phyloP scores from a whole-genome alignment of 2,113 vertebrate species.

The Perccottus glenii region DNA sequence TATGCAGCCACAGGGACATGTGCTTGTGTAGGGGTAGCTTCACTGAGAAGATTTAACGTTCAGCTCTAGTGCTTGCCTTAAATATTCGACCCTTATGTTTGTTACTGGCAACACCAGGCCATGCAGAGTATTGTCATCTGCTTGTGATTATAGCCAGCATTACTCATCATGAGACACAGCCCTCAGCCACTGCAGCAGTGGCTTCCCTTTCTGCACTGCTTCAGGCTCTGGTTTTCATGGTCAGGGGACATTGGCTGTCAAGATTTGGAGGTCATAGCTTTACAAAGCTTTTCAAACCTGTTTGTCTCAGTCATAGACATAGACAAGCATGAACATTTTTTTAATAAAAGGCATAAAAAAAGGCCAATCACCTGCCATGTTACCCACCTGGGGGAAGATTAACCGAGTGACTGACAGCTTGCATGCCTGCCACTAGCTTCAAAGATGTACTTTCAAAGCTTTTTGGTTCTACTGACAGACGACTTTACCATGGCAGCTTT shows the following conservation, averaged over 20 bases:
- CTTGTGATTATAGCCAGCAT: not conserved
- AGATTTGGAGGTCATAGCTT: not conserved
- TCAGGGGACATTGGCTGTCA: not conserved
- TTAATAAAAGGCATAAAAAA: conserved; percentile 2
- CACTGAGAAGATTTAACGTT: not conserved
- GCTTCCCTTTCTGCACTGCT: not conserved
- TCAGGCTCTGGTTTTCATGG: not conserved
- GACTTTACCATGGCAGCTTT: not conserved
- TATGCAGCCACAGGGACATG: not conserved
- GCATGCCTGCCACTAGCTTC: conserved; percentile 1
- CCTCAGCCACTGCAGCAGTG: not conserved
- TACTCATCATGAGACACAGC: not conserved
- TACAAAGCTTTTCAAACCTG: not conserved
- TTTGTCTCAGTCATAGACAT: not conserved
- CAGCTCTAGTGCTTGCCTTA: not conserved
- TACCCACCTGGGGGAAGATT: not conserved
- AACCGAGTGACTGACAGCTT: not conserved
- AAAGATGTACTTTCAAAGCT: not conserved
- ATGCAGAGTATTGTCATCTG: not conserved
- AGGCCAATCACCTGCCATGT: conserved; percentile 4
- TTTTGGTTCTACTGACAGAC: not conserved
- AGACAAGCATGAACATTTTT: not conserved
- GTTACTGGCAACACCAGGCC: not conserved
- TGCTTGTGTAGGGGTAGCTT: not conserved
- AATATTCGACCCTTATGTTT: not conserved